phyloP scores from a whole-genome alignment of 1,140 invertebrate species.

The Hermatobates lingyangjiaoensis region DNA sequence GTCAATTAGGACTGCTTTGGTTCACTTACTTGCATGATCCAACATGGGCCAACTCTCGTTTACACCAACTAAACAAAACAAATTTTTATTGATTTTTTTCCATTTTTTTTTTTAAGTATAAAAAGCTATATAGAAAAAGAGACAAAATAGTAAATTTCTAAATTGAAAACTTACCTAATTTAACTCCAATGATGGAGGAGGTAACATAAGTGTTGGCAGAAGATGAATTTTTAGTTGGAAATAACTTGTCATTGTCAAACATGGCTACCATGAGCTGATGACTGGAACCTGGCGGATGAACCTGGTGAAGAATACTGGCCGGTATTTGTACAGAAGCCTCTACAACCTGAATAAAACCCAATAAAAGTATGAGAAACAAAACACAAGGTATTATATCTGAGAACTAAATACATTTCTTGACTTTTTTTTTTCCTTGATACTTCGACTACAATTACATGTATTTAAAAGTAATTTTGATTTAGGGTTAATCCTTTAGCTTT shows the following conservation, averaged over 20 bases:
- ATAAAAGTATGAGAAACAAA: constrained; percentile 3
- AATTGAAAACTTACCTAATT: constrained; percentile 29
- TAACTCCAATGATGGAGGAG: constrained; percentile 41
- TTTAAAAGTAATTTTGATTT: too few species aligned
- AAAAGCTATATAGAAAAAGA: too few species aligned
- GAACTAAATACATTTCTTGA: neutral
- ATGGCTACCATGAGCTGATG: constrained; percentile 47
- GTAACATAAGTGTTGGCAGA: constrained; percentile 28
- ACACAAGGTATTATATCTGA: neutral
- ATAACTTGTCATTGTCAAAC: constrained; percentile 44
- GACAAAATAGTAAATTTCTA: neutral
- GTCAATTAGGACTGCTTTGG: too few species aligned
- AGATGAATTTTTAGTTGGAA: constrained; percentile 37
- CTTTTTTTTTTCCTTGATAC: too few species aligned
- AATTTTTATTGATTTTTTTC: too few species aligned
- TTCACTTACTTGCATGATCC: too few species aligned
- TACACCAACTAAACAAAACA: too few species aligned
- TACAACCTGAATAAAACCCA: constrained; percentile 25
- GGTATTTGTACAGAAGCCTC: constrained; percentile 53
- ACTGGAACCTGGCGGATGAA: constrained; percentile 20
- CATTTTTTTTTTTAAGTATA: too few species aligned
- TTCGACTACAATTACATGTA: too few species aligned
- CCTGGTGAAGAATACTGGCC: constrained; percentile 32
- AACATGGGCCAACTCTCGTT: too few species aligned
- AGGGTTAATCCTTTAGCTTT: too few species aligned